phyloP scores from a whole-genome alignment of 2,888 invertebrate genomes.

The Tenthredo scrophulariae region DNA sequence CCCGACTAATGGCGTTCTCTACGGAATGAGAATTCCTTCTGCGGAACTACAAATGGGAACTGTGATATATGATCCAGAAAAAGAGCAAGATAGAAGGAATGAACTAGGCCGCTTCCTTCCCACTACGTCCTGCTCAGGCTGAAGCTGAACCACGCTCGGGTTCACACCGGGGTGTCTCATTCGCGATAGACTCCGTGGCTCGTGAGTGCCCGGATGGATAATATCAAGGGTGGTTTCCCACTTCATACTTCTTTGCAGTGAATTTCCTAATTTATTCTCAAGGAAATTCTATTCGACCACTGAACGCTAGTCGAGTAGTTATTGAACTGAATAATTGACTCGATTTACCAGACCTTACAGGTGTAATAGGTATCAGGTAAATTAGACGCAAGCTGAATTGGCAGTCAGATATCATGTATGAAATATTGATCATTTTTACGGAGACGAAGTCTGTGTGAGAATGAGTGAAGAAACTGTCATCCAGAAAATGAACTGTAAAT shows the following conservation, averaged over 20 bases:
- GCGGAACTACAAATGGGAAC: conserved; percentile 52
- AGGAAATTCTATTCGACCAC: background rate
- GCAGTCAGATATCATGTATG: background rate
- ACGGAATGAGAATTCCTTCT: conserved; percentile 53
- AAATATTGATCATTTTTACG: background rate
- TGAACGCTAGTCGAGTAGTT: background rate
- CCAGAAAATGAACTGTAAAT: background rate
- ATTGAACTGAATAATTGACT: background rate
- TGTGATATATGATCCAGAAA: conserved; percentile 54
- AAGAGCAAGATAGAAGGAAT: conserved; percentile 42
- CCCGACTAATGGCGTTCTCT: conserved; percentile 52
- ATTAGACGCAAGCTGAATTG: background rate
- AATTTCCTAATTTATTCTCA: conserved; percentile 1
- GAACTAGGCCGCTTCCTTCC: conserved; percentile 44
- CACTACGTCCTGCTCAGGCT: background rate
- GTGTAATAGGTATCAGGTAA: background rate
- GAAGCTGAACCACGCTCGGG: background rate
- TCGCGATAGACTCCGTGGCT: conserved; percentile 11
- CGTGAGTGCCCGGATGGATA: conserved; percentile 21
- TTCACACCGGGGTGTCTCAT: conserved; percentile 22
- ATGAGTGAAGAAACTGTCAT: background rate
- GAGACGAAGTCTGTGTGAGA: background rate
- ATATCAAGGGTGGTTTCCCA: conserved; percentile 29
- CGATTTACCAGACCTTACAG: background rate
- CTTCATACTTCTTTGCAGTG: background rate